phyloP scores from a whole-genome alignment of 2,797 vertebrate genomes.

The Onychomys leucogaster region DNA sequence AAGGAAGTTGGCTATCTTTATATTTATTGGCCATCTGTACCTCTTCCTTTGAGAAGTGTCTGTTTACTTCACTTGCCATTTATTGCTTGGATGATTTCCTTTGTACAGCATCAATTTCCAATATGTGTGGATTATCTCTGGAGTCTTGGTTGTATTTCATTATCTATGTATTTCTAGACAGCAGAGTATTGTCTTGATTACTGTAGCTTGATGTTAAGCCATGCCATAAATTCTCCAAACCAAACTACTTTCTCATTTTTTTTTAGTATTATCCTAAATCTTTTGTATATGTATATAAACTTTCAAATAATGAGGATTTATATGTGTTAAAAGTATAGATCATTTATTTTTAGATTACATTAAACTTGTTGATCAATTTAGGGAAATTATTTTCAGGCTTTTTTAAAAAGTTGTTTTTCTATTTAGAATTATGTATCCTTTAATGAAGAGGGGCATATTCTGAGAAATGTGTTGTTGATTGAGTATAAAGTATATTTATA shows the following conservation, averaged over 20 bases:
- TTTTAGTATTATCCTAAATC: background rate
- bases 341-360: background rate
- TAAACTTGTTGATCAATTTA: background rate
- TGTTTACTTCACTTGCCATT: background rate
- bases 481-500: background rate
- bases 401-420: background rate
- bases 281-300: background rate
- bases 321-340: background rate
- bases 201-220: background rate
- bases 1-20: background rate
- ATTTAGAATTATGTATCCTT: background rate
- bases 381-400: background rate
- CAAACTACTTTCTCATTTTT: background rate
- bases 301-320: background rate
- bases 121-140: background rate
- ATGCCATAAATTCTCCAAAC: background rate
- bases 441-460: background rate
- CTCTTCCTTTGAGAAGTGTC: background rate
- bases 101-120: background rate
- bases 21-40: background rate
- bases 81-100: background rate
- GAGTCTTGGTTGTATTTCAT: background rate
- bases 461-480: background rate
- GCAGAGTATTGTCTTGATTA: background rate
- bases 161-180: background rate